Conservation (phyloP, 2,113 vertebrate genomes). For the Dendrocopos noguchii region DNA sequence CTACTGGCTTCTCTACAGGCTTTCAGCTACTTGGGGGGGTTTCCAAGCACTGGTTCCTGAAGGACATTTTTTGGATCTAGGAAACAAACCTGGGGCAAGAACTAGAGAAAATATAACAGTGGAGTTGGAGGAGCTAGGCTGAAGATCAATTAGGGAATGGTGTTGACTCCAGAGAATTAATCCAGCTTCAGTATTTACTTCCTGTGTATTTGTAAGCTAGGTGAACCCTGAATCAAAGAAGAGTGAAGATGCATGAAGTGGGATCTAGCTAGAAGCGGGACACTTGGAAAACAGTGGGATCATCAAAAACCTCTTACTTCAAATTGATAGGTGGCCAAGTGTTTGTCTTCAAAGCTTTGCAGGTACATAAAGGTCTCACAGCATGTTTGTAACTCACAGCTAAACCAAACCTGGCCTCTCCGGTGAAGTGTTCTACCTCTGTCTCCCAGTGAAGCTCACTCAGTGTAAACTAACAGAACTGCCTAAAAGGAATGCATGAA, state of each 20-base stretch:
- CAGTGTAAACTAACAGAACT: not conserved
- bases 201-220: not conserved
- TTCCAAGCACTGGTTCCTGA: not conserved
- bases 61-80: not conserved
- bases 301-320: not conserved
- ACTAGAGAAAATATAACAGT: not conserved
- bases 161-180: not conserved
- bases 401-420: not conserved
- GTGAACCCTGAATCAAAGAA: not conserved
- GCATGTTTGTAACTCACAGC: not conserved
- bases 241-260: not conserved
- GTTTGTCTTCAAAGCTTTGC: not conserved
- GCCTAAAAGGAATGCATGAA: not conserved
- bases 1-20: not conserved
- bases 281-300: not conserved
- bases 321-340: not conserved
- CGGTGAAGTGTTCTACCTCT: not conserved
- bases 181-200: not conserved
- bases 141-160: not conserved
- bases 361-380: not conserved
- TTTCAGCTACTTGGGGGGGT: not conserved
- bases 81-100: not conserved
- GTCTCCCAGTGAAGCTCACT: not conserved
- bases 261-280: not conserved
- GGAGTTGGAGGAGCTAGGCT: not conserved